Evolutionary conservation across 2,113 vertebrate genomes (phyloP), one percentile per base, ranked within the genome.

Genomic region (Scytalopus superciliaris): DNA sequence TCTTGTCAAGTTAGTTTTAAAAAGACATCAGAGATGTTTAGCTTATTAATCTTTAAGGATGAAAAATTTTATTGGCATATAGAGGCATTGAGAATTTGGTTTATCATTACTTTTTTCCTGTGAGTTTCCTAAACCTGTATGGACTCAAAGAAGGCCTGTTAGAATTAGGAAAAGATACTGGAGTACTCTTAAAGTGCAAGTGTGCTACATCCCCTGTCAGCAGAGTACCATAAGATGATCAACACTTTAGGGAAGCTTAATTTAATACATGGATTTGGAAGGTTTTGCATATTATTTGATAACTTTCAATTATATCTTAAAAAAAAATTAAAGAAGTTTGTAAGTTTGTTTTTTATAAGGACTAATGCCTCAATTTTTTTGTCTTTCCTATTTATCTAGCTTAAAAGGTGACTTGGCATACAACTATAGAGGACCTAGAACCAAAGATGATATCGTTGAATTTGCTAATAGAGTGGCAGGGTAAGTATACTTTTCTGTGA

Each of bases 381-480:
- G 62, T 74, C 14, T 87, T 72, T 63, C 7, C 14, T 70, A 2
- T 83, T 76, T 57, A 10, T 56, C 9, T 60, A 99, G 99, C 90
- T 98, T 99, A 91, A 99, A 99, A 96, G 99, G 98, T 14, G 99
- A 99, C 57, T 98, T 99, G 35, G 99, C 99, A 16, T 99, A 99
- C 91, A 99, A 99, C 96, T 99, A 99, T 84, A 99, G 99, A 97
- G 99, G 99, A 86, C 99, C 99, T 27, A 98, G 99, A 94, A 99
- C 99, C 92, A 99, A 99, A 98, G 99, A 99, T 90, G 99, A 99
- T 94, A 99, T 99, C 72, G 97, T 99, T 83, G 99, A 99, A 92
- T 99, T 99, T 98, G 98, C 99, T 94, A 99, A 99, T 97, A 98
- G 99, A 97, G 99, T 99, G 55, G 98, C 99, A 44, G 99, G 99